Conservation (phyloP, 2,888 invertebrate species). For the Drosophila mayaguana region DNA sequence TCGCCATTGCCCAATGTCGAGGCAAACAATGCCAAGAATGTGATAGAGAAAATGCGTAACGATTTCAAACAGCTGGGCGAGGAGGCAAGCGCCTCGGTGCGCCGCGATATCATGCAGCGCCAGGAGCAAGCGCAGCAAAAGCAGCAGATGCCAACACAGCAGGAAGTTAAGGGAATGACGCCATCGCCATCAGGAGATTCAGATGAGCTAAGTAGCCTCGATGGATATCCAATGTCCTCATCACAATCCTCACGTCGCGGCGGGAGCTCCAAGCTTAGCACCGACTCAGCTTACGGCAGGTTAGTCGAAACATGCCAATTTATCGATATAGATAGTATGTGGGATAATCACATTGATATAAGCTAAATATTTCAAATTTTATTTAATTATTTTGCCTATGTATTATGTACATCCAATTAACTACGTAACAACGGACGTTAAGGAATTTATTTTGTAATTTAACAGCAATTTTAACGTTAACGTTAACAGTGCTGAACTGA, state of each 20-base stretch:
- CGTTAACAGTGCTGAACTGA: background rate
- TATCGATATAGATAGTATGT: background rate
- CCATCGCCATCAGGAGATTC: slow-evolving; percentile 79
- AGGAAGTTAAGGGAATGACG: slow-evolving; percentile 36
- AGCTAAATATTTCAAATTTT: too few species aligned
- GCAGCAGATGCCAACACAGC: slow-evolving; percentile 23
- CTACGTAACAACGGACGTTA: background rate
- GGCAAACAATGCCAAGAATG: slow-evolving; percentile 83
- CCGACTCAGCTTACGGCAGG: slow-evolving; percentile 95
- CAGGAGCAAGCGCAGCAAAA: slow-evolving; percentile 26
- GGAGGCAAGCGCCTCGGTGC: slow-evolving; percentile 62
- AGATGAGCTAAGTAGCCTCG: slow-evolving; percentile 84
- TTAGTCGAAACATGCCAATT: slow-evolving; percentile 85
- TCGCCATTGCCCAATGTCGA: slow-evolving; percentile 78
- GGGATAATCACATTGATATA: too few species aligned
- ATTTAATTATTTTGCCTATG: too few species aligned
- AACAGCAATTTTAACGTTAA: background rate
- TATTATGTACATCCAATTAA: background rate
- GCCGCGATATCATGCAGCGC: slow-evolving; percentile 49
- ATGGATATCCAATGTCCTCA: slow-evolving; percentile 82
- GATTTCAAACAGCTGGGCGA: slow-evolving; percentile 78
- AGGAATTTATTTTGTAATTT: too few species aligned
- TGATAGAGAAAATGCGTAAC: slow-evolving; percentile 81
- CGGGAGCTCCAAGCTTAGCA: slow-evolving; percentile 84
- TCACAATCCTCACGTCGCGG: slow-evolving; percentile 76